These are phyloP conservation scores for Bombus impatiens DNA, from an alignment of 1,140 invertebrate genomes.

Conservation along the genomic window DNA sequence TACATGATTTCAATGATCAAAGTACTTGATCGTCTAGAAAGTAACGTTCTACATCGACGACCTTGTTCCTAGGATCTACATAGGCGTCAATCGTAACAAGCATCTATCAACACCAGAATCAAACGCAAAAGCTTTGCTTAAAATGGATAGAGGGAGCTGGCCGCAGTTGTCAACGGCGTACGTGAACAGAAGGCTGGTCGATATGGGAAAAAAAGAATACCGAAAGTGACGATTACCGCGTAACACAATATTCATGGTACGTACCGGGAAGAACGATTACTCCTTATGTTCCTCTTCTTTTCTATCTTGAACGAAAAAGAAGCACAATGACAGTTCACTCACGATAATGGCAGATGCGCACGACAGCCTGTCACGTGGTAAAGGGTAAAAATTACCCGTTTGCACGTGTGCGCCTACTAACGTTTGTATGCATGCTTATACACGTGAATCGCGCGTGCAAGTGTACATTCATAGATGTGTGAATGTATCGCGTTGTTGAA, in stretches of 20 bases:
- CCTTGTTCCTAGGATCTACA: constrained; percentile 68
- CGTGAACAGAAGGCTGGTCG: constrained; percentile 49
- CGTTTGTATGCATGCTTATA: constrained; percentile 5
- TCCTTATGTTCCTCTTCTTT: constrained; percentile 16
- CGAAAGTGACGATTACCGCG: constrained; percentile 11
- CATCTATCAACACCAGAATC: constrained; percentile 48
- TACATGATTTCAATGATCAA: not conserved
- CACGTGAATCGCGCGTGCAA: constrained; percentile 18
- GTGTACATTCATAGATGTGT: not conserved
- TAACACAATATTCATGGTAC: constrained; percentile 29
- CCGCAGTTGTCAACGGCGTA: constrained; percentile 49
- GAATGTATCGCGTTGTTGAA: not conserved
- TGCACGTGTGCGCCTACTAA: constrained; percentile 39
- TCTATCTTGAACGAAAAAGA: not conserved
- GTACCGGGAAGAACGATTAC: constrained; percentile 20
- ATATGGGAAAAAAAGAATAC: constrained; percentile 39
- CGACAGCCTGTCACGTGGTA: constrained; percentile 52
- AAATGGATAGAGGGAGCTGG: constrained; percentile 44
- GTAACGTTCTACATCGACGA: constrained; percentile 69
- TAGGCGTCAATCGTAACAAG: constrained; percentile 53
- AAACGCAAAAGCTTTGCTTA: constrained; percentile 29
- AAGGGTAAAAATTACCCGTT: constrained; percentile 31
- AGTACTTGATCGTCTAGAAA: constrained; percentile 56
- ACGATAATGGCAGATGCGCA: constrained; percentile 44
- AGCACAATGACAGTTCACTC: constrained; percentile 46